These are phyloP conservation scores for Heterotilapia buettikoferi DNA, from an alignment of 2,113 vertebrate genomes.

Conservation along the genomic window DNA sequence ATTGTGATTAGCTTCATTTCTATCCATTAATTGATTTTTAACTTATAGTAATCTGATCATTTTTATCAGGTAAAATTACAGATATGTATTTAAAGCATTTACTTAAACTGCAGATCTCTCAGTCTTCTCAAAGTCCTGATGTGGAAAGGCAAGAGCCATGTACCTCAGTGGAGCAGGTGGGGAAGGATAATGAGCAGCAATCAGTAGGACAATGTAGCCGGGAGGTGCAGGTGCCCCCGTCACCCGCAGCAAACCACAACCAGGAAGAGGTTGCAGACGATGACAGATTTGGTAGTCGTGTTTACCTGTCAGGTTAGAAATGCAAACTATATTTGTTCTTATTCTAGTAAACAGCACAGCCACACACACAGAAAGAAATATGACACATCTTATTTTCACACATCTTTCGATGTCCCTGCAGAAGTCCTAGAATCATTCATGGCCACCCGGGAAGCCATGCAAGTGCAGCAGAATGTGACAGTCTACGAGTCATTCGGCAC, in stretches of 20 bases:
- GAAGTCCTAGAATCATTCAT: slow-evolving; percentile 78
- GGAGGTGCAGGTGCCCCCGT: slow-evolving; percentile 44
- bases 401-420: slow-evolving; percentile 14
- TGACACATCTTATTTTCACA: not conserved
- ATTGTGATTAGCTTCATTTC: not conserved
- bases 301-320: slow-evolving; percentile 75
- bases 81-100: not conserved
- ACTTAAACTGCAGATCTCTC: slow-evolving; percentile 22
- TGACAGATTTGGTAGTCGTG: slow-evolving; percentile 66
- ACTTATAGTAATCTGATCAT: not conserved
- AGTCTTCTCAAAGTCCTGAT: slow-evolving; percentile 57
- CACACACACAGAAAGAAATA: not conserved
- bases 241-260: slow-evolving; percentile 70
- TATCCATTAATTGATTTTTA: not conserved
- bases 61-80: not conserved
- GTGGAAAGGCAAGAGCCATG: slow-evolving; percentile 48
- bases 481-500: slow-evolving; percentile 79
- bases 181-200: slow-evolving; percentile 44
- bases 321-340: not conserved
- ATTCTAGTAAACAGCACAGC: not conserved
- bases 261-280: slow-evolving; percentile 68
- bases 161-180: slow-evolving; percentile 41
- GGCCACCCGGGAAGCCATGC: slow-evolving; percentile 77
- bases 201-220: slow-evolving; percentile 29
- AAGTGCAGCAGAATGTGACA: slow-evolving; percentile 76